Evolutionary conservation across 2,113 vertebrate species (phyloP), one percentile per base, ranked within the genome.

Genomic region (Toxotes jaculatrix): DNA sequence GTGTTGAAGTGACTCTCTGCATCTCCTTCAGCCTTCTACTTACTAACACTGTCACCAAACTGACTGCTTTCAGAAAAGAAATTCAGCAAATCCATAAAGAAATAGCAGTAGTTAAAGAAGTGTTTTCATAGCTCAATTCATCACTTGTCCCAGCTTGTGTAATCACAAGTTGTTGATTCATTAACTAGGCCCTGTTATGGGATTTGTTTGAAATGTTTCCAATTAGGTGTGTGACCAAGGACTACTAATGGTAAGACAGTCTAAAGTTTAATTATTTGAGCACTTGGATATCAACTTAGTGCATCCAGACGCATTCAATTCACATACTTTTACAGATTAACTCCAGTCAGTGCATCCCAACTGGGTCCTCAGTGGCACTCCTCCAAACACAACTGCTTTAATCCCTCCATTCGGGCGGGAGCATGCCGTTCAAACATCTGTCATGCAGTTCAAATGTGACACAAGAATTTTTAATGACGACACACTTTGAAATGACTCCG

Each of bases 351-450:
- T 79, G 59, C 79, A 60, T 85, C 82, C 79, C 83, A 71, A 85
- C 76, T 71, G 88, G 45, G 70, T 74, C 66, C 34, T 43, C 19
- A 82, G 71, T 85, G 87, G 87, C 86, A 79, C 63, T 53, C 51
- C 56, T 87, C 80, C 90, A 89, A 87, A 77, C 77, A 62, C 79
- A 74, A 71, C 71, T 61, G 80, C 88, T 88, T 88, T 87, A 88
- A 85, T 89, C 82, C 79, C 79, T 88, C 74, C 55, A 77, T 79
- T 77, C 43, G 27, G 82, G 79, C 79, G 21, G 77, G 38, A 85
- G 75, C 80, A 85, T 62, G 82, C 67, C 71, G 82, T 74, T 88
- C 88, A 72, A 87, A 88, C 90, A 91, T 87, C 90, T 91, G 90
- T 85, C 84, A 90, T 34, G 31, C 77, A 74, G 86, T 84, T 87